Evolutionary conservation across 92 coral and sea anemone genomes (phyloP), one percentile per base, ranked within the genome.

Genomic region (Diadumene lineata): DNA sequence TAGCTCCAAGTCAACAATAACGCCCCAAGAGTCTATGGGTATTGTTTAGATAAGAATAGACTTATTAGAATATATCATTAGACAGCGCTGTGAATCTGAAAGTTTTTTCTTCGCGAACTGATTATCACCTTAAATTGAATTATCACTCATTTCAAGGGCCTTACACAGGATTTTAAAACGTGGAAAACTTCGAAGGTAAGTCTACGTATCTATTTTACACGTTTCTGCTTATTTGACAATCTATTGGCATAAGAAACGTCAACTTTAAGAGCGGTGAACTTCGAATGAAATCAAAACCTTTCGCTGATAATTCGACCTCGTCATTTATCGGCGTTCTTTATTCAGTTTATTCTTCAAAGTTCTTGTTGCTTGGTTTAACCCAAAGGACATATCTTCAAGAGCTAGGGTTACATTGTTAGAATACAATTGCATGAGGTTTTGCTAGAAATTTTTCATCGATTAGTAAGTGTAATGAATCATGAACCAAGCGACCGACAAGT

Each of bases 11-110:
- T 53, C 58, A 53, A 53, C 58, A 53, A 53, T 13, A 66, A 32
- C 77, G 77, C 77, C 77, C 77, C 50, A 34, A 31, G 77, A 56
- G 77, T 30, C 56, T 72, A 24, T 72, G 68, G 77, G 43, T 31
- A 56, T 72, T 72, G 77, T 72, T 72, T 72, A 66, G 56, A 72
- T 72, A 72, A 72, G 77, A 72, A 72, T 72, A 56, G 66, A 23
- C 77, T 72, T 62, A 72, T 72, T 72, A 72, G 53, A 72, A 72
- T 72, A 72, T 72, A 72, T 60, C 53, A 55, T 32, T 72, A 72
- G 53, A 56, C 77, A 66, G 66, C 48, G 77, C 77, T 57, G 67
- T 72, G 77, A 72, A 72, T 72, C 63, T 72, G 48, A 44, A 72
- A 72, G 66, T 51, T 51, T 55, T 70, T 55, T 56, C 31, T n/a